These are phyloP conservation scores for Lampris megalopsis DNA, from an alignment of 2,113 vertebrate genomes.

Conservation along the genomic window DNA sequence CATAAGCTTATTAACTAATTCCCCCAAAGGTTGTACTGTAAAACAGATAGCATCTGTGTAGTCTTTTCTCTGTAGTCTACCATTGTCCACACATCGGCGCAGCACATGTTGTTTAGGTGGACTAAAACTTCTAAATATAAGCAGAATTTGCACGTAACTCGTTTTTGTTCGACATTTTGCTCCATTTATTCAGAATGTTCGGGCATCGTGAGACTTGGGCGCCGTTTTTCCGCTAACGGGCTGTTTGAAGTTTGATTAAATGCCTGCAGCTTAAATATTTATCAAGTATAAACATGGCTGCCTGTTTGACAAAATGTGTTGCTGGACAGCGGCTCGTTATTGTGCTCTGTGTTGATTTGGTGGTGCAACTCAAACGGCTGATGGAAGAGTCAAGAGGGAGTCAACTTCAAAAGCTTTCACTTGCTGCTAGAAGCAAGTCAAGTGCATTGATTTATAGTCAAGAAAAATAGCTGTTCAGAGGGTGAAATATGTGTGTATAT, in stretches of 20 bases:
- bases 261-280: too few relatives aligned
- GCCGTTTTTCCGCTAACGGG: too few relatives aligned
- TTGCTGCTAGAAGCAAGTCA: not conserved
- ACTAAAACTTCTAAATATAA: not conserved
- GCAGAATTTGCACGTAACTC: constrained; percentile 3
- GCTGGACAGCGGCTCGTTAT: not conserved
- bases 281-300: too few relatives aligned
- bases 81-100: too few relatives aligned
- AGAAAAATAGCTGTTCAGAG: not conserved
- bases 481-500: not conserved
- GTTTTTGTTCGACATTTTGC: constrained; percentile 37
- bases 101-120: too few relatives aligned
- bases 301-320: too few relatives aligned
- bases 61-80: too few relatives aligned
- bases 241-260: too few relatives aligned
- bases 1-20: constrained; percentile 15
- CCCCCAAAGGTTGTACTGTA: too few relatives aligned
- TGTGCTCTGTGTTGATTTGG: too few relatives aligned
- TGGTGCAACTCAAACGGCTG: too few relatives aligned
- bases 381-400: not conserved
- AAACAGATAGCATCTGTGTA: too few relatives aligned
- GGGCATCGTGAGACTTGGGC: not conserved
- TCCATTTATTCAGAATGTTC: constrained; percentile 18
- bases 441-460: not conserved
- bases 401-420: not conserved